Base-by-base conservation (phyloP, 2,888 invertebrate genomes). In the Euzophera pinguis region DNA sequence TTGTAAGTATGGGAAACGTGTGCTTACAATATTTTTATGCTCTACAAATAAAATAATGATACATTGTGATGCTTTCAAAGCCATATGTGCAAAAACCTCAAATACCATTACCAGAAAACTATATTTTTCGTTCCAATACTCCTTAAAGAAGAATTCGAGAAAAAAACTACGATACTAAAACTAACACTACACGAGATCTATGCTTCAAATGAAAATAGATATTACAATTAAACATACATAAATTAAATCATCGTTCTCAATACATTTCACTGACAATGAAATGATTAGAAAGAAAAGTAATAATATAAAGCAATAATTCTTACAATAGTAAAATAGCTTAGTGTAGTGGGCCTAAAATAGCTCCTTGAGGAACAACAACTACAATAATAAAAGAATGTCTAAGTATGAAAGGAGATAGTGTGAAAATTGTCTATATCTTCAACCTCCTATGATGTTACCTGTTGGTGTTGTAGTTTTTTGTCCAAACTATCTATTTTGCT, bases 401-500 rank as follows among this genome's bases (percentile, higher is more conserved):
- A 45, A 13, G 10, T 16, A 14, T 9, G 16, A 16, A 10, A n/a
- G n/a, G n/a, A 34, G 12, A 13, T 12, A 29, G n/a, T 13, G 13
- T 12, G 13, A 32, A 45, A 29, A 42, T 42, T 12, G 12, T 48
- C 17, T 5, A 14, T 12, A 10, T n/a, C 16, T 27, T 35, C 37
- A 27, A 38, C 48, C 50, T 47, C 53, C 5, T 52, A 53, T n/a
- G 34, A 41, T 57, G 72, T 73, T 83, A 92, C 93, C 88, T 94
- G 94, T 73, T 93, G 93, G 58, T 93, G 92, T 53, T 93, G 92
- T 56, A 93, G 87, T 71, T 93, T 92, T 69, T 91, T 92, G 67
- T 94, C 93, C 63, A 93, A 91, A 54, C 88, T 90, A 57, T 92
- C 91, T 61, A 93, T 92, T 67, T 93, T 91, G 56, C 75, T 81